Conservation (phyloP, 2,797 vertebrate genomes). For the Megaceryle alcyon region DNA sequence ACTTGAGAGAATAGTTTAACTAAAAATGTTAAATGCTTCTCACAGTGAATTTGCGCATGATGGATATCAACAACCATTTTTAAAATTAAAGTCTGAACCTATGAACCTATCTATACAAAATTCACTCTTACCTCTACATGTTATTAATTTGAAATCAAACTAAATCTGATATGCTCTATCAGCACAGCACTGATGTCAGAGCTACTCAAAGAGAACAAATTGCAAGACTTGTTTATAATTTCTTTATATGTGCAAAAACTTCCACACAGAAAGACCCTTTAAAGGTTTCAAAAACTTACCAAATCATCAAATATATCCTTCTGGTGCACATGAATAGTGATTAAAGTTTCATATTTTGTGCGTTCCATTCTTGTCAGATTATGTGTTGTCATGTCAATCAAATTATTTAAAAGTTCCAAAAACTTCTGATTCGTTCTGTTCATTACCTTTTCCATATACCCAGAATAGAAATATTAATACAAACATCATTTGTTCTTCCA, state of each 20-base stretch:
- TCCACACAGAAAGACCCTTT: neutral
- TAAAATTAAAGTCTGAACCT: neutral
- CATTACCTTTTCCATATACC: slow-evolving; percentile 79
- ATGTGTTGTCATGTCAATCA: slow-evolving; percentile 87
- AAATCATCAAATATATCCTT: slow-evolving; percentile 89
- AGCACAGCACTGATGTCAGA: neutral
- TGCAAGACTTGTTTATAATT: neutral
- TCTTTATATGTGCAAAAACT: neutral
- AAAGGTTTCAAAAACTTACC: slow-evolving; percentile 70
- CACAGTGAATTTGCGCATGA: neutral
- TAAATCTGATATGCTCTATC: neutral
- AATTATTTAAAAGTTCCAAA: slow-evolving; percentile 84
- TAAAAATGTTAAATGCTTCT: neutral
- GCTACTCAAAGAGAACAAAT: neutral
- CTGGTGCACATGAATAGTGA: slow-evolving; percentile 91
- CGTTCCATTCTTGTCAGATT: slow-evolving; percentile 85
- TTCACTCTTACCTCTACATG: neutral
- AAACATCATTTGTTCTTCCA: neutral
- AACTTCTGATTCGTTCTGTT: slow-evolving; percentile 86
- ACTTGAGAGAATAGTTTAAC: neutral
- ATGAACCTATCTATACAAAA: neutral
- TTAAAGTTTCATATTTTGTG: slow-evolving; percentile 88
- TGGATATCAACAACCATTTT: neutral
- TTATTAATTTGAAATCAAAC: neutral
- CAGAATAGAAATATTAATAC: neutral